Percentiles rank a stretch among this genome's conserved stretches.
These are phyloP conservation scores for Halichondria panicea DNA, from an alignment of 37 sponge, comb jelly and placozoan species.

Conservation along the genomic window DNA sequence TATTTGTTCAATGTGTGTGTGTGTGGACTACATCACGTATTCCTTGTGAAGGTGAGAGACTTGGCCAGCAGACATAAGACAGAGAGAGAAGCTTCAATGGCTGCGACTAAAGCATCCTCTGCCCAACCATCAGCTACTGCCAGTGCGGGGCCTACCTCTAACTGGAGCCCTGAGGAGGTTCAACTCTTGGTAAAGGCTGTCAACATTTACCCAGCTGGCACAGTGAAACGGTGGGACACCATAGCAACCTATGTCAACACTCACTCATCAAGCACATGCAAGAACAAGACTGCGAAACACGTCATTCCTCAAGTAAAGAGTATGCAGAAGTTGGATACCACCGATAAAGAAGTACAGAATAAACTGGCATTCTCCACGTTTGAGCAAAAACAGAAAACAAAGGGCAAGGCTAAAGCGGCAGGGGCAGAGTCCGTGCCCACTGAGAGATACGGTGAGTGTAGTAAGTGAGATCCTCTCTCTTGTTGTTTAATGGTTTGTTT, in stretches of 20 bases:
- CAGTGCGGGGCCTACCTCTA: not conserved
- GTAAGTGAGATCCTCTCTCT: too few species aligned
- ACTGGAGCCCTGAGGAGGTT: conserved; percentile 79
- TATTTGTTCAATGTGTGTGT: not conserved
- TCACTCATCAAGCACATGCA: conserved; percentile 47
- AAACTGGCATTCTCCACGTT: conserved; percentile 70
- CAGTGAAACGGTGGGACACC: conserved; percentile 77
- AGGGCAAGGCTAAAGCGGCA: conserved; percentile 10
- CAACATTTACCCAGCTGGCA: conserved; percentile 89
- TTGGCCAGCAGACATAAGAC: not conserved
- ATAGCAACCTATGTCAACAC: conserved; percentile 84
- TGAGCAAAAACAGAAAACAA: conserved; percentile 59
- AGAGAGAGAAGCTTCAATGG: not conserved
- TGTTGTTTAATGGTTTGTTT: not conserved
- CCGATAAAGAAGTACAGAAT: conserved; percentile 61
- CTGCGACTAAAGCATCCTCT: not conserved
- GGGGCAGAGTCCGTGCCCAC: conserved; percentile 52
- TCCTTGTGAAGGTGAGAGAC: conserved; percentile 5
- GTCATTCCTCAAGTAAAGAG: conserved; percentile 62
- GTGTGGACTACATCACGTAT: not conserved
- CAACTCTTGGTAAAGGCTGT: conserved; percentile 94
- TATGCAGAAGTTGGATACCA: conserved; percentile 37
- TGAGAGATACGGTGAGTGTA: conserved; percentile 46
- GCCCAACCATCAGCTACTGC: not conserved
- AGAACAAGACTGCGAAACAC: conserved; percentile 51